Base-by-base conservation (phyloP, 2,797 vertebrate species). In the Aulostomus chinensis region DNA sequence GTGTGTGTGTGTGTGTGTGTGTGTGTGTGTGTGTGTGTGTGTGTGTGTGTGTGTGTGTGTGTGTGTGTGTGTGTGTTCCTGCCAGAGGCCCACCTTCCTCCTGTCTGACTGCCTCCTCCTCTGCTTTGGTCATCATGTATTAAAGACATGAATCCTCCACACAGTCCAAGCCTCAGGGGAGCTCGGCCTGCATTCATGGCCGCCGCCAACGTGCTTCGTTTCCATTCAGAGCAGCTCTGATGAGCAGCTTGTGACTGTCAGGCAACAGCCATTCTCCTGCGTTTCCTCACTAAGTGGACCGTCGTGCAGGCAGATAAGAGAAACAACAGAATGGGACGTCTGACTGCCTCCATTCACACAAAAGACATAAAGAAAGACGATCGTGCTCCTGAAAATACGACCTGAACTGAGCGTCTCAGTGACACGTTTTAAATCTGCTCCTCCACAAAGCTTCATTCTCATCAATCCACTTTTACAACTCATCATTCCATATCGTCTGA, bases 161-260 rank as follows among this genome's bases (percentile, higher is more conserved):
- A 5, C 69, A 69, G 49, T 73, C 59, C 70, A 13, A 57, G 51
- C 32, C 57, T 52, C 41, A 45, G 41, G 6, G 58, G 58, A 34
- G 45, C 17, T 11, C 12, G 18, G 21, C 55, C 52, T 60, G 54
- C 35, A 35, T 73, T 70, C 66, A 62, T 48, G 62, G 42, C 52
- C 20, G 20, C 24, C 24, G 24, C 52, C 40, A 13, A 56, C 14
- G 54, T 48, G 58, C 43, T 61, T 85, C 74, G 84, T 81, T 87
- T 75, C 70, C 64, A 87, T 87, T 86, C 84, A 84, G 29, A 74
- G 75, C 72, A 52, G 39, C 39, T 34, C 72, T 73, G 78, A 84
- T 86, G 76, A 83, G 67, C 58, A 54, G 66, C 60, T 56, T 35
- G 62, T 71, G 77, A 87, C 73, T 75, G 72, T 52, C 37, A 22